These are phyloP conservation scores for Sciurus carolinensis DNA, from an alignment of 2,797 vertebrate species.

Conservation along the genomic window DNA sequence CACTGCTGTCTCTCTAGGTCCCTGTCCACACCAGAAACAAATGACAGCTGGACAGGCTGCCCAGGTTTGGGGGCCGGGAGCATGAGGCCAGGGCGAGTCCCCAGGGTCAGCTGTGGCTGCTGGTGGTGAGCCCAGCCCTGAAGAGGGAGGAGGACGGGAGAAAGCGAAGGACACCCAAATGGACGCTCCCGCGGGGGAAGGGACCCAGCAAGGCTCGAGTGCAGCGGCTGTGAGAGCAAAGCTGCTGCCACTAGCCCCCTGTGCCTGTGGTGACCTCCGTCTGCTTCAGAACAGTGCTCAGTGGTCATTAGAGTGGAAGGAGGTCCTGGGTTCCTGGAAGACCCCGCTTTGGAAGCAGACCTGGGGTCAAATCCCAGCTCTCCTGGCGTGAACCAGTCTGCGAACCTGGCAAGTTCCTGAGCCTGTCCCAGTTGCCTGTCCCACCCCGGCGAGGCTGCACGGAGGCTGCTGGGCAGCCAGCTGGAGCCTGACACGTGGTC, in stretches of 20 bases:
- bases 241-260: rapidly evolving
- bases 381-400: background rate
- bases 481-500: background rate
- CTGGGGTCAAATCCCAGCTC: background rate
- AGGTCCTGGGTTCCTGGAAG: background rate
- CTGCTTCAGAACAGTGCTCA: background rate
- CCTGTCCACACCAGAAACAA: background rate
- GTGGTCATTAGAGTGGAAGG: background rate
- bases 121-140: background rate
- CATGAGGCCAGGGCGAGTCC: background rate
- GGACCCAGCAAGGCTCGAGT: background rate
- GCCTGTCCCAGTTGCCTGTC: rapidly evolving
- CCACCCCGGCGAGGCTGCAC: background rate
- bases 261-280: background rate
- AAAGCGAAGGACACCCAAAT: rapidly evolving
- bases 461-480: background rate
- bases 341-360: background rate
- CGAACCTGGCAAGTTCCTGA: background rate
- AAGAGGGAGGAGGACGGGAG: background rate
- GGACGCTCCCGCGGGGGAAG: rapidly evolving
- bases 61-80: background rate
- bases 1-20: background rate
- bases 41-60: rapidly evolving
- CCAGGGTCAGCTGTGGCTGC: background rate
- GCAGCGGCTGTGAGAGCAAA: background rate